Conservation (phyloP, 2,888 invertebrate genomes). For the Mythimna loreyi region DNA sequence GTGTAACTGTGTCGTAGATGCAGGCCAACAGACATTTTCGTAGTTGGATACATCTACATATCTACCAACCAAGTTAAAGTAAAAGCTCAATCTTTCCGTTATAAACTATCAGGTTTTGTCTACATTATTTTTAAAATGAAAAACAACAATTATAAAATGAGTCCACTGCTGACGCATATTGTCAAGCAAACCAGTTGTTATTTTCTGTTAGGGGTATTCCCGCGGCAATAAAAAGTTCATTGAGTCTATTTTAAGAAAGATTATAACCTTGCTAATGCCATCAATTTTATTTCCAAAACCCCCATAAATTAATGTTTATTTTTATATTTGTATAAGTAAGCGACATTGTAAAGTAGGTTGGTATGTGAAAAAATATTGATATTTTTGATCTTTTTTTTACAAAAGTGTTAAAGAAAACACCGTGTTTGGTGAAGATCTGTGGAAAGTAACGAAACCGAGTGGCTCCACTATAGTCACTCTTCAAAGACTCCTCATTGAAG, state of each 20-base stretch:
- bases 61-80: neutral
- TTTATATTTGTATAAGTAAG: conserved; percentile 4
- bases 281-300: neutral
- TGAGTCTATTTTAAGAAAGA: conserved; percentile 11
- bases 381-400: too few species aligned
- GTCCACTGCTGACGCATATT: conserved; percentile 21
- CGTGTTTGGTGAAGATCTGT: too few species aligned
- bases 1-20: neutral
- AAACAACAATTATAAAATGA: conserved; percentile 9
- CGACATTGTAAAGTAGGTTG: neutral
- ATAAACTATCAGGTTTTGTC: conserved; percentile 6
- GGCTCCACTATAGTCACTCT: too few species aligned
- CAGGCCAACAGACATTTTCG: neutral
- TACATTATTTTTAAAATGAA: conserved; percentile 4
- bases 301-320: neutral
- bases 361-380: neutral
- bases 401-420: too few species aligned
- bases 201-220: conserved; percentile 22
- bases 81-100: neutral
- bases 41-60: neutral
- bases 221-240: neutral
- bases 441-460: too few species aligned
- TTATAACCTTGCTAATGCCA: neutral
- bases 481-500: too few species aligned
- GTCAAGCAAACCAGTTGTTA: conserved; percentile 15